Evolutionary conservation across 1,140 invertebrate genomes (phyloP), one percentile per base, ranked within the genome.

Genomic region (Gonioctena quinquepunctata): DNA sequence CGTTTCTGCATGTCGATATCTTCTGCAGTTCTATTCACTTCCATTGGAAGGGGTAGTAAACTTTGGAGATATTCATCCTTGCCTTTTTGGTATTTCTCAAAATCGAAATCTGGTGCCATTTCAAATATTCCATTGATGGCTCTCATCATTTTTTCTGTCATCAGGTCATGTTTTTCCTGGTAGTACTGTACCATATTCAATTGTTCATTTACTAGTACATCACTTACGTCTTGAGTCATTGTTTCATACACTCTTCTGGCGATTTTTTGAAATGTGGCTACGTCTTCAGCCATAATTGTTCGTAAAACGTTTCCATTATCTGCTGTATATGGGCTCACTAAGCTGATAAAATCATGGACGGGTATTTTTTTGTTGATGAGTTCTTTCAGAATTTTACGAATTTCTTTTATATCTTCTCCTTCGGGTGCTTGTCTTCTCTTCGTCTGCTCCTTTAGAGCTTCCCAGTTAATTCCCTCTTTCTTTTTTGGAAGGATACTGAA

Each of bases 151-250:
- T 77, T 80, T 11, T 77, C 75, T 4, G 66, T 66, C 18, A 70
- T 75, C 8, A 77, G 48, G 21, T 72, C 66, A 33, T 72, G 59
- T 33, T 67, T 70, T 63, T 81, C 79, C 21, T 79, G 64, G 59
- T 76, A 76, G 50, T 60, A 76, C 57, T 80, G 70, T 2, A 68
- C 69, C 4, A 79, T 61, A 70, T 81, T 78, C n/a, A 82, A 73
- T 28, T 82, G 80, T 65, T 82, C 78, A 69, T 82, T 82, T 1
- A 77, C 73, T 8, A 82, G 63, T 4, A 82, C 81, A 49, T 82
- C 81, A 65, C 79, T 81, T 18, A 81, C 74, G 61, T 82, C 81
- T 69, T 82, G 74, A 0, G 79, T 80, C 77, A 81, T 82, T 8
- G 78, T 82, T 16, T 81, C 79, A 63, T 81, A 82, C 13, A 82